Evolutionary conservation across 2,113 vertebrate genomes (phyloP), one percentile per base, ranked within the genome.

Genomic region (Neotoma lepida): DNA sequence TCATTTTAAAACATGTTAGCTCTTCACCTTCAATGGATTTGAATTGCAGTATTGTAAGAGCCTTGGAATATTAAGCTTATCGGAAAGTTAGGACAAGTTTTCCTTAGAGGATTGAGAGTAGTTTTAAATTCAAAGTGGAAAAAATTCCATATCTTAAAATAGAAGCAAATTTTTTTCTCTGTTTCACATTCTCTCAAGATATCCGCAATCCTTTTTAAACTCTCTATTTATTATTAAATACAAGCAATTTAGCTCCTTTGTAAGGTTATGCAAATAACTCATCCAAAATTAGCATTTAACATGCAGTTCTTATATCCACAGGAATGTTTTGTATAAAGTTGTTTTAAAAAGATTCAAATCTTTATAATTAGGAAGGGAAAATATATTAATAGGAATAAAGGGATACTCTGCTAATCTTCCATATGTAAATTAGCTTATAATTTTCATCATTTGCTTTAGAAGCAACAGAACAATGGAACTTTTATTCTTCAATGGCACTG

Each of bases 331-430:
- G 94, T 97, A 97, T 97, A 97, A 98, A 98, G 98, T 98, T 93
- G 97, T 98, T 98, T 97, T 90, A 97, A 98, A 98, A 98, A 98
- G 98, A 98, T 98, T 98, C 97, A 97, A 98, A 98, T 98, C 98
- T 98, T 98, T 98, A 98, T 98, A 98, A 98, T 98, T 98, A 98
- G 97, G 97, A 98, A 98, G 94, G 95, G 96, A 96, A 98, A 98
- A 98, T 98, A 98, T 97, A 98, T 98, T 98, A 98, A 98, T 98
- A 98, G 97, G 97, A 98, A 98, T 97, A 98, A 98, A 98, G 96
- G 97, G 97, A 98, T 98, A 98, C 97, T 98, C 97, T 98, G 97
- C 97, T 98, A 98, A 98, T 98, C 98, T 98, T 95, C 94, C 91
- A 93, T 98, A 98, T 98, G 98, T 96, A 98, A 98, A 98, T 98